Conservation (phyloP, 2,797 vertebrate genomes). For the Hyperoplus lanceolatus region DNA sequence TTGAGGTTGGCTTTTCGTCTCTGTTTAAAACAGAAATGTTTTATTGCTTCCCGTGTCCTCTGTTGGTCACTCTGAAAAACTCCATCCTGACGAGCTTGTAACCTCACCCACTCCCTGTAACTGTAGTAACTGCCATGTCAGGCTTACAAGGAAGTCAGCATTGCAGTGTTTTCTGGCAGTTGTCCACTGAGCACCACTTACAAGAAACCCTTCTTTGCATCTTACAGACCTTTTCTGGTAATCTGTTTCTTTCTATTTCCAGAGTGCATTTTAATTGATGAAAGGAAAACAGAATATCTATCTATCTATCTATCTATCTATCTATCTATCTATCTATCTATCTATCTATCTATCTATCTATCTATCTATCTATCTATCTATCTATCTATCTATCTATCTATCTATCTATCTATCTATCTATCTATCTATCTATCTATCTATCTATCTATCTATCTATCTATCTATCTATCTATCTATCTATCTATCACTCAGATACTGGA, state of each 20-base stretch:
- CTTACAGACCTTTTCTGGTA: slow-evolving; percentile 37
- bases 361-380: no score
- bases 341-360: no score
- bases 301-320: no score
- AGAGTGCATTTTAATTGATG: slow-evolving; percentile 10
- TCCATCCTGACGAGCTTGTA: slow-evolving; percentile 76
- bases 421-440: no score
- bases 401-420: no score
- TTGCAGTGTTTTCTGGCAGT: slow-evolving; percentile 78
- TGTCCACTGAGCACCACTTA: slow-evolving; percentile 69
- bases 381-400: no score
- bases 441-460: no score
- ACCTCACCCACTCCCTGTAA: slow-evolving; percentile 81
- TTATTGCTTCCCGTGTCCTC: slow-evolving; percentile 43
- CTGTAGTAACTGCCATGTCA: slow-evolving; percentile 83
- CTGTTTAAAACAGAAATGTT: neutral
- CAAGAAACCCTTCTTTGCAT: slow-evolving; percentile 58
- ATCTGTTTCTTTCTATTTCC: neutral
- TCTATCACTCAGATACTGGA: neutral
- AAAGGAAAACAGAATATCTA: neutral
- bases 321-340: no score
- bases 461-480: no score
- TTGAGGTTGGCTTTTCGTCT: slow-evolving; percentile 14
- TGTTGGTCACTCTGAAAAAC: slow-evolving; percentile 65
- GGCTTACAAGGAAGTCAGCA: slow-evolving; percentile 77